Evolutionary conservation across 2,797 vertebrate genomes (phyloP).

Genomic region (Acanthopagrus latus): DNA sequence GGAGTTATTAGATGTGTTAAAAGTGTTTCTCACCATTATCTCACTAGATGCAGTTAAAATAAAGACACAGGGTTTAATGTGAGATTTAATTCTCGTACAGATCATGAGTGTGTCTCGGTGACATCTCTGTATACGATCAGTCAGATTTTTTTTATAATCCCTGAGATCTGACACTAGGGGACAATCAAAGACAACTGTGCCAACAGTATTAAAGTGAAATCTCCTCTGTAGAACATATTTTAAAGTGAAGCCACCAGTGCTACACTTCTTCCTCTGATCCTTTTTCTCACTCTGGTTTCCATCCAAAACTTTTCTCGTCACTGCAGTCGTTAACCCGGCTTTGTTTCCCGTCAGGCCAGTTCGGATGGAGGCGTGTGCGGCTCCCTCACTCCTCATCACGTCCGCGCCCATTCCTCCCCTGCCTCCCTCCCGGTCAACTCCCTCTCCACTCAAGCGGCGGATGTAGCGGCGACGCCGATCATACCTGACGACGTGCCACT

Average conservation of each 20-base stretch:
- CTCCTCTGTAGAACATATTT: not conserved
- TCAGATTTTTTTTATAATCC: not conserved
- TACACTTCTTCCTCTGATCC: not conserved
- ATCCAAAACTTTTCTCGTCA: slow-evolving; percentile 17
- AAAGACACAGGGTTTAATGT: not conserved
- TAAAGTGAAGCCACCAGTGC: slow-evolving; percentile 14
- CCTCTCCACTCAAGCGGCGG: slow-evolving; percentile 88
- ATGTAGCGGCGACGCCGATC: slow-evolving; percentile 85
- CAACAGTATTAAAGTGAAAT: not conserved
- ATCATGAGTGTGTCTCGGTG: not conserved
- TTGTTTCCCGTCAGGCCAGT: slow-evolving; percentile 88
- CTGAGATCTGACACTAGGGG: not conserved
- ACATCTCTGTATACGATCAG: not conserved
- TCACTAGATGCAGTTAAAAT: not conserved
- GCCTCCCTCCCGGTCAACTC: slow-evolving; percentile 94
- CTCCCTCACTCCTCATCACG: slow-evolving; percentile 91
- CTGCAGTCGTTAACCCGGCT: slow-evolving; percentile 60
- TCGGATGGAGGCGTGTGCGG: slow-evolving; percentile 92
- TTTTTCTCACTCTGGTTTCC: slow-evolving; percentile 14
- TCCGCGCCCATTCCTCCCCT: slow-evolving; percentile 94
- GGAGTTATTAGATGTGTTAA: no score
- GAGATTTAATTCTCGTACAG: not conserved
- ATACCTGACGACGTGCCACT: slow-evolving; percentile 93
- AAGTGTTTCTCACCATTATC: not conserved
- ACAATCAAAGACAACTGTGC: not conserved